These are phyloP conservation scores for Cyrtonyx montezumae DNA, from an alignment of 2,113 vertebrate species.

Conservation along the genomic window DNA sequence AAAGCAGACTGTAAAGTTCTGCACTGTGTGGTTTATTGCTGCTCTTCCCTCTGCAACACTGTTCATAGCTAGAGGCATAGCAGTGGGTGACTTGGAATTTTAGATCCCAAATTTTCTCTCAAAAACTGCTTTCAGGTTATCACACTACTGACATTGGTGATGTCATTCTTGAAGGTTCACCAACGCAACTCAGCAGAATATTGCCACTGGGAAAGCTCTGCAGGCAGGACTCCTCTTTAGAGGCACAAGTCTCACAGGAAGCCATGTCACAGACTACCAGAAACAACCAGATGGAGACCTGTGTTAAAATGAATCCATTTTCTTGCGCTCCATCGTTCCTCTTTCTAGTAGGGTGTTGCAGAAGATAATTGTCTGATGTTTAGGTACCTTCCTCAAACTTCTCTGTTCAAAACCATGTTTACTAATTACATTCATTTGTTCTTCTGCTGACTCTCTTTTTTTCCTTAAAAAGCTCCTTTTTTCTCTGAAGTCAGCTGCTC, in stretches of 20 bases:
- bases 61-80: background rate
- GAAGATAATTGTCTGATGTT: background rate
- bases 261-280: background rate
- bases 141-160: background rate
- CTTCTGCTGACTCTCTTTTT: background rate
- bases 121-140: background rate
- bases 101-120: background rate
- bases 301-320: background rate
- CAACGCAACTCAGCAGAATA: background rate
- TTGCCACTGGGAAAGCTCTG: background rate
- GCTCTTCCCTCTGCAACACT: background rate
- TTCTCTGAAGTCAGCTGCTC: background rate
- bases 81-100: background rate
- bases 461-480: background rate
- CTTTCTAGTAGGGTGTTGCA: background rate
- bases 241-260: background rate
- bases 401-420: background rate
- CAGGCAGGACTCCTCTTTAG: background rate
- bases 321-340: background rate
- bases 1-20: background rate
- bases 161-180: background rate
- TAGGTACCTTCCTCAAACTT: background rate
- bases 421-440: background rate
- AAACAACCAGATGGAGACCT: background rate
- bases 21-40: background rate